phyloP scores from a whole-genome alignment of 2,797 vertebrate genomes.

The Caiman crocodilus region DNA sequence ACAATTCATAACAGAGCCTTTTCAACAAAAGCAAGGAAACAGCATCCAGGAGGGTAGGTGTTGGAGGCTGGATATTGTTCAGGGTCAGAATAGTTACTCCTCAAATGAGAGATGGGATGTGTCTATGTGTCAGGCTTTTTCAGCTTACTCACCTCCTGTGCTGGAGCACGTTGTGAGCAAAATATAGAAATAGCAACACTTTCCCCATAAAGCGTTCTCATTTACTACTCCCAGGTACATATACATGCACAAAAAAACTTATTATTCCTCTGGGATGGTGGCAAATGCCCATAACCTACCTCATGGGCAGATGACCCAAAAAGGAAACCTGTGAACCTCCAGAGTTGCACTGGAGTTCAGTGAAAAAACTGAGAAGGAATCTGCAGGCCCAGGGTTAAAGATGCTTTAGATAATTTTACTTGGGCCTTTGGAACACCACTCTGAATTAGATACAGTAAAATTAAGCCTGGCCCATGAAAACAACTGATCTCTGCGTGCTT shows the following conservation, averaged over 20 bases:
- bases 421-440: neutral
- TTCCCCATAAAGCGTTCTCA: neutral
- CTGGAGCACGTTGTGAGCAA: neutral
- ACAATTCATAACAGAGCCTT: neutral
- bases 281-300: neutral
- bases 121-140: neutral
- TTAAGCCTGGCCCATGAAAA: neutral
- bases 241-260: neutral
- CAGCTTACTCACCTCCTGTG: neutral
- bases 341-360: neutral
- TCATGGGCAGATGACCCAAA: neutral
- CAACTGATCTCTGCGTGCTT: neutral
- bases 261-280: too few relatives aligned
- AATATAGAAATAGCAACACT: too few relatives aligned
- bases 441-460: neutral
- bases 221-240: too few relatives aligned
- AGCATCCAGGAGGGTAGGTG: neutral
- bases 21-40: neutral
- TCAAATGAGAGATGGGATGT: too few relatives aligned
- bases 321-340: neutral
- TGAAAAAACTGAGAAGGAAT: neutral
- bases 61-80: neutral
- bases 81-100: neutral
- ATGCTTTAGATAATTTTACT: conserved; percentile 1
- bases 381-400: neutral